Conservation (phyloP, 2,888 invertebrate genomes). For the Lycaena phlaeas region DNA sequence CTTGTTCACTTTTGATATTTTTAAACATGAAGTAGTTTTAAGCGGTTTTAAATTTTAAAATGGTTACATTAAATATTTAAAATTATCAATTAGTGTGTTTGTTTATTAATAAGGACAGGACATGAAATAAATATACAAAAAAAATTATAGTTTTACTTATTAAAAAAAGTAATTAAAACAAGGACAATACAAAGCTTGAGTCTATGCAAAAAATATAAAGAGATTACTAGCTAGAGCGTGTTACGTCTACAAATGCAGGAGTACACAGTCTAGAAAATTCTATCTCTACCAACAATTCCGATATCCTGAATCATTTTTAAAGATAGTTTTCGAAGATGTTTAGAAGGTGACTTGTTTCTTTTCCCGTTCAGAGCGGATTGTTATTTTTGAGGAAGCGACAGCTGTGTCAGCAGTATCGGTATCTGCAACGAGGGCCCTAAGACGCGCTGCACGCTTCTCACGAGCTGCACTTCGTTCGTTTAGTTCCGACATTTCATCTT, state of each 20-base stretch:
- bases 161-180: conserved; percentile 42
- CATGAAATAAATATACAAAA: neutral
- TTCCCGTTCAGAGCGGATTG: conserved; percentile 55
- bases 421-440: conserved; percentile 79
- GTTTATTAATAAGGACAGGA: too few relatives aligned
- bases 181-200: conserved; percentile 50
- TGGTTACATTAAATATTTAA: too few relatives aligned
- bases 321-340: conserved; percentile 26
- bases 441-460: conserved; percentile 80
- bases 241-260: conserved; percentile 53
- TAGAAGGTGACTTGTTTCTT: conserved; percentile 68
- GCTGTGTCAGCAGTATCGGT: conserved; percentile 52
- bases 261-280: conserved; percentile 44
- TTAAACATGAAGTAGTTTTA: too few relatives aligned
- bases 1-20: too few relatives aligned
- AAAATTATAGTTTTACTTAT: neutral
- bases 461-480: conserved; percentile 78
- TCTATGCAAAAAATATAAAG: conserved; percentile 55
- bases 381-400: conserved; percentile 45
- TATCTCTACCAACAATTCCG: conserved; percentile 32
- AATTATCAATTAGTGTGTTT: too few relatives aligned
- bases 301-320: conserved; percentile 22
- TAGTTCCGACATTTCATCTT: conserved; percentile 82
- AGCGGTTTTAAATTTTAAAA: too few relatives aligned
- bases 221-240: conserved; percentile 47